phyloP scores from a whole-genome alignment of 2,888 invertebrate species.

The Tiphia femorata region DNA sequence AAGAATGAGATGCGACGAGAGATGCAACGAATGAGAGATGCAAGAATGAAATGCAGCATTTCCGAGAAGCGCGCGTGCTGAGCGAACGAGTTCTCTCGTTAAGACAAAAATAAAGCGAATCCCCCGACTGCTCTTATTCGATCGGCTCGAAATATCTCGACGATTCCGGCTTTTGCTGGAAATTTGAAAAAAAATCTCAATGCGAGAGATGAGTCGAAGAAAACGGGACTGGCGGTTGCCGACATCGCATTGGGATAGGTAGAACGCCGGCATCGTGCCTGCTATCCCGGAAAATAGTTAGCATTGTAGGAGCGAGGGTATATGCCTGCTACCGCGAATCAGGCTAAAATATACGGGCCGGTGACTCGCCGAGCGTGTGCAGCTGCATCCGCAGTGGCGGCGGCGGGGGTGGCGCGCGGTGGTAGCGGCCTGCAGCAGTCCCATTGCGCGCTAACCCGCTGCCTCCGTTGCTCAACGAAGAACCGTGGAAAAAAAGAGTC shows the following conservation, averaged over 20 bases:
- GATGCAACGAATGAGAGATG: too few relatives aligned
- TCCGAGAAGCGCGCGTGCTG: too few relatives aligned
- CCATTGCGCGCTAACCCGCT: conserved; percentile 2
- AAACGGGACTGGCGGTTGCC: too few relatives aligned
- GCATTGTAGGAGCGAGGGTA: conserved; percentile 20
- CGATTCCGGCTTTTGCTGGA: too few relatives aligned
- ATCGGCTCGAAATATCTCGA: too few relatives aligned
- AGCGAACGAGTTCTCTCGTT: too few relatives aligned
- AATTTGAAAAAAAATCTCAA: too few relatives aligned
- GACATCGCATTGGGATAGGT: conserved; percentile 20
- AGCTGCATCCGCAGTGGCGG: conserved; percentile 36
- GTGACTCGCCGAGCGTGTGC: conserved; percentile 20
- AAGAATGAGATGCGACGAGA: too few relatives aligned
- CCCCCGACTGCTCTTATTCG: too few relatives aligned
- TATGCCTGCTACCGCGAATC: conserved; percentile 41
- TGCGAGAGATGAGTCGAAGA: too few relatives aligned
- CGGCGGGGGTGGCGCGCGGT: conserved; percentile 19
- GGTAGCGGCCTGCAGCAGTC: conserved; percentile 3
- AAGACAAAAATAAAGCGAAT: too few relatives aligned
- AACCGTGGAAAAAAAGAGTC: conserved; percentile 15
- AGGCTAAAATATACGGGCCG: conserved; percentile 39
- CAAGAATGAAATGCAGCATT: too few relatives aligned
- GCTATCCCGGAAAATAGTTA: conserved; percentile 45
- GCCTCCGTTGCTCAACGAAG: background rate
- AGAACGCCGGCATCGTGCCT: conserved; percentile 57